Evolutionary conservation across 2,888 invertebrate species (phyloP), one percentile per base, ranked within the genome.

Genomic region (Diarsia rubi): DNA sequence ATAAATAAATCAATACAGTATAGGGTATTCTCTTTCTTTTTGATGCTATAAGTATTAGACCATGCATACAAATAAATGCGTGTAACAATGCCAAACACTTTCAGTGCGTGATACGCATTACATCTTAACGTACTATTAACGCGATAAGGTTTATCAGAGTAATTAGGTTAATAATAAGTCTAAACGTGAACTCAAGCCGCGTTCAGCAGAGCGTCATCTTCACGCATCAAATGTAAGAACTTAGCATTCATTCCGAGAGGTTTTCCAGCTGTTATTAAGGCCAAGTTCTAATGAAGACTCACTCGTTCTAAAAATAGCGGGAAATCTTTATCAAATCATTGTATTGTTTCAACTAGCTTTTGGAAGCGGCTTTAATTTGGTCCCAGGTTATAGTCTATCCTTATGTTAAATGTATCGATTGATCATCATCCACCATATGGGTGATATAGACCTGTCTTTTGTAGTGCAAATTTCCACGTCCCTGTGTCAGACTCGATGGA

Each of bases 171-270:
- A 70, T 82, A 52, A 82, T 67, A 69, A 66, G 57, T 27, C 12
- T 42, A 27, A 52, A 52, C 64, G 19, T 59, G 31, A 44, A 69
- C 44, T 76, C n/a, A 14, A 69, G 54, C 31, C 24, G 52, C 24
- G 72, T 27, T 71, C 72, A 78, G 9, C 78, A 64, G 63, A 78
- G 72, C 79, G 67, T 52, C 49, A 31, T 57, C 16, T 45, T 45
- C 37, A 76, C 66, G 82, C 83, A 78, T 82, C 66, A 31, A 47
- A 65, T 65, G 24, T 44, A 42, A 69, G 45, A 81, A 71, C 71
- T 82, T 70, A 71, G 52, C 78, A 59, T 71, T 82, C 59, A 82
- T 78, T 64, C 45, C 16, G 14, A 79, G 63, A 67, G 21, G 57
- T 59, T 81, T 49, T 66, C 52, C 31, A 57, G 62, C 27, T 44